These are phyloP conservation scores for Lithodes maja DNA, from an alignment of 2,888 invertebrate genomes.

Conservation along the genomic window DNA sequence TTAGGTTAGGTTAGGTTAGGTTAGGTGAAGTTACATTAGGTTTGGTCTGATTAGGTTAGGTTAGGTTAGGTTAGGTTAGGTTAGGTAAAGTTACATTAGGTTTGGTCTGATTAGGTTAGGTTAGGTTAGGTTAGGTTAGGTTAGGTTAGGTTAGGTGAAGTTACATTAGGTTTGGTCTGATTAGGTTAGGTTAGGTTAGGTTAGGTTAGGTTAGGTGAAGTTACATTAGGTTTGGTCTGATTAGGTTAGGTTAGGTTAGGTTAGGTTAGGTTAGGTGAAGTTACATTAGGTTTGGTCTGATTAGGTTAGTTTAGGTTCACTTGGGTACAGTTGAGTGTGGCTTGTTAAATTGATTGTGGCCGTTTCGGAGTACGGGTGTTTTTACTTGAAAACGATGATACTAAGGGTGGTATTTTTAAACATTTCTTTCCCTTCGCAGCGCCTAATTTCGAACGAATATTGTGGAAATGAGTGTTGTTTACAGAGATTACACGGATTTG, in stretches of 20 bases:
- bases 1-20: no score
- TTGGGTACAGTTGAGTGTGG: not conserved
- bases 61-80: not conserved
- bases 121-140: not conserved
- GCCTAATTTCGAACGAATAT: no score
- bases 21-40: no score
- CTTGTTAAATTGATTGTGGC: not conserved
- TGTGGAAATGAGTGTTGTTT: no score
- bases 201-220: not conserved
- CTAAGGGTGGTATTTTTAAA: no score
- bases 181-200: slow-evolving; percentile 21
- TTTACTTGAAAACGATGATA: no score
- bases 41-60: not conserved
- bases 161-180: not conserved
- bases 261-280: not conserved
- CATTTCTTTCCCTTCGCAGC: no score
- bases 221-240: not conserved
- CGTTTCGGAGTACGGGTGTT: no score
- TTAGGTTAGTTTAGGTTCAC: not conserved
- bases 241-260: slow-evolving; percentile 1
- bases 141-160: not conserved
- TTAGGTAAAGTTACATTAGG: not conserved
- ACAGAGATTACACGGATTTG: no score
- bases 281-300: not conserved
- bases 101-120: not conserved